These are phyloP conservation scores for Epizoanthus scotinus DNA, from an alignment of 92 coral and sea anemone genomes.

Conservation along the genomic window DNA sequence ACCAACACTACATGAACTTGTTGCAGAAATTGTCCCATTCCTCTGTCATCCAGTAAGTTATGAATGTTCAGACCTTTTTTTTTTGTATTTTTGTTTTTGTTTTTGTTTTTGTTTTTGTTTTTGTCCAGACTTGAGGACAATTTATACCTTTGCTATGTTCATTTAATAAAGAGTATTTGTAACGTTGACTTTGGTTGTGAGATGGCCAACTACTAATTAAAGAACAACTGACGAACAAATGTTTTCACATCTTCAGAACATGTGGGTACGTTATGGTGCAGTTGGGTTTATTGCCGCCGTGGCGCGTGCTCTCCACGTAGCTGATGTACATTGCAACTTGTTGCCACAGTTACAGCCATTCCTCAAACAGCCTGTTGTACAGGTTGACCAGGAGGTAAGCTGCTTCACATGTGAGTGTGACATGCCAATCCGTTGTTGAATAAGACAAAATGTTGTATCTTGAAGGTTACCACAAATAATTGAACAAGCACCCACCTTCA, in stretches of 20 bases:
- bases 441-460: not conserved
- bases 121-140: too few species aligned
- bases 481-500: too few species aligned
- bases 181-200: too few species aligned
- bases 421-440: too few species aligned
- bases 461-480: too few species aligned
- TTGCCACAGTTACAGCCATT: constrained; percentile 86
- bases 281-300: constrained; percentile 96
- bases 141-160: too few species aligned
- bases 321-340: constrained; percentile 94
- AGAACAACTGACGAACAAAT: too few species aligned
- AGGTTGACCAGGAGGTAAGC: constrained; percentile 88
- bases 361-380: constrained; percentile 84
- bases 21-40: constrained; percentile 86
- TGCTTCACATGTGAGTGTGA: not conserved
- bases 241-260: constrained; percentile 59
- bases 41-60: constrained; percentile 97
- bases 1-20: constrained; percentile 87
- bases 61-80: too few species aligned
- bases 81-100: too few species aligned
- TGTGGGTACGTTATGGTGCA: constrained; percentile 98
- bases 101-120: too few species aligned
- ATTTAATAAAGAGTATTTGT: too few species aligned
- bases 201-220: too few species aligned
- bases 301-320: constrained; percentile 84